Base-by-base conservation (phyloP, 2,888 invertebrate species). In the Monoplex corrugatus region DNA sequence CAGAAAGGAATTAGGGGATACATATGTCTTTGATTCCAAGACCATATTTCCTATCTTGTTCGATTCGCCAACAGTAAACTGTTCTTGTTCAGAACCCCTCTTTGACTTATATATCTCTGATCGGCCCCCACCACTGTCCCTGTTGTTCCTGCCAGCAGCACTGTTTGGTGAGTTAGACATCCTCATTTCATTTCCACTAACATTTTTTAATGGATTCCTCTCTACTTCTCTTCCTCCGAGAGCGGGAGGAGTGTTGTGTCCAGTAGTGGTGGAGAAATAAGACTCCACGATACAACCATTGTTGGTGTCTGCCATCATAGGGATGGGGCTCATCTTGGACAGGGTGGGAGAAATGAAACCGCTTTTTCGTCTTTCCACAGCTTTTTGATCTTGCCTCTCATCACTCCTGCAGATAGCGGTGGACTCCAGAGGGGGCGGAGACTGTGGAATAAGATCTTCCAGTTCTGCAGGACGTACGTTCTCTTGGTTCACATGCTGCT, bases 271-370 rank as follows among this genome's bases (percentile, higher is more conserved):
- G 50, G 88, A 83, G 63, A 82, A 90, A 63, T 90, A 91, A 23
- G 92, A 91, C 86, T 92, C 91, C 28, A 92, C 38, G 43, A 82
- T 86, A 19, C 88, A 44, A 28, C 89, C 89, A 78, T 90, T 87
- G 45, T 90, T 90, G 75, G 63, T 88, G n/a, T 88, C 90, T 19
- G 89, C 90, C 72, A 10, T 88, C 35, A 87, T 57, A 35, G 92
- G 91, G 43, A 92, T 92, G 50, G 92, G 92, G 72, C 92, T 92
- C 91, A 91, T 91, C 35, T 63, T 90, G 45, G 88, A 90, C 35
- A 91, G 68, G 0, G 89, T 68, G 35, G 91, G 90, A 2, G 88
- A 87, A 1, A 88, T 82, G 45, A 90, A 87, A 8, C 89, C 90
- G 6, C 88, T 86, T 43, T 43, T 84, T 2, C 80, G 40, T 72